Evolutionary conservation across 2,797 vertebrate genomes (phyloP), one percentile per base, ranked within the genome.

Genomic region (Mormyrus hasselquistii): DNA sequence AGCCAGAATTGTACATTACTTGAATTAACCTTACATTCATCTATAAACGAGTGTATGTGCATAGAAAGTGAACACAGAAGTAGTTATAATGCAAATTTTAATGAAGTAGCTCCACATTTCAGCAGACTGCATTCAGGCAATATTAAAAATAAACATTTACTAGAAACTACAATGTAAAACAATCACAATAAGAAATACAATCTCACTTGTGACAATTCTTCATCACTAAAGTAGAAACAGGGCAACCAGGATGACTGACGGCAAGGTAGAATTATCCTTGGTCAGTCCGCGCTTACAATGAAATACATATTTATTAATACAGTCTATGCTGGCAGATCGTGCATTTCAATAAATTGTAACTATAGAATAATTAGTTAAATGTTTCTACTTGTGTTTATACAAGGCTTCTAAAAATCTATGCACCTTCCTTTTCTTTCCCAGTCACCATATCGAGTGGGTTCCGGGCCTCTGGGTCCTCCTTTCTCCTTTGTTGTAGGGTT

Each of bases 381-480:
- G 38, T 79, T 79, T 44, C 38, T 79, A 44, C 4, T 76, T 16
- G 38, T 76, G 34, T 41, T 69, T 69, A 69, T 69, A 69, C 25
- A 34, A 73, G 3, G 73, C 7, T 79, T 79, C 38, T 96, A 99
- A 93, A 99, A 99, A 93, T 99, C 98, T 90, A 99, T 97, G 92
- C 98, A 99, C 90, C 98, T 97, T 89, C 99, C 99, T 94, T 98
- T 99, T 91, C 98, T 96, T 92, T 99, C 99, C 99, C 98, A 99
- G 89, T 99, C 98, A 92, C 98, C 99, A 0, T 97, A 99, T 88
- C 98, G 97, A 0, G 99, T 99, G 87, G 99, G 99, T 94, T 99
- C 99, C 10, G 97, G 99, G 88, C 99, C 99, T 90, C 93, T 96
- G 49, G 99, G 99, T 84, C 99, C 99, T 76, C 97, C 97, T 87